Evolutionary conservation across 2,113 vertebrate genomes (phyloP), one percentile per base, ranked within the genome.

Genomic region (Coreoperca whiteheadi): DNA sequence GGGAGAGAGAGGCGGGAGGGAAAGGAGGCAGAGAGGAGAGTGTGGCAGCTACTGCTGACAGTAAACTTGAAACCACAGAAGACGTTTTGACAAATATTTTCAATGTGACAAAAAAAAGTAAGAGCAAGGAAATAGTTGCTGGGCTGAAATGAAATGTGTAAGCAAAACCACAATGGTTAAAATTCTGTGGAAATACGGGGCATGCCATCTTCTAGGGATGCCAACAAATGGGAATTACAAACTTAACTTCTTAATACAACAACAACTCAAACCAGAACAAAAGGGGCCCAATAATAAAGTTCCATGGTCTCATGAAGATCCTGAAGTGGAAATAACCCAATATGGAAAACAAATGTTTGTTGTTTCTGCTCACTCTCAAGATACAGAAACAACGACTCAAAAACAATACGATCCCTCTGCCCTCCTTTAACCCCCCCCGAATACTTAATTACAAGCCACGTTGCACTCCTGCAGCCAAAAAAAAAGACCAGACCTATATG

Each of bases 21-120:
- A 63, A 39, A 48, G 37, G 48, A 88, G 56, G 83, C 75, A 86
- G 72, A 75, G 67, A 53, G 64, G 41, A 74, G 75, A 84, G 66
- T 71, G 85, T 70, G 73, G 70, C 78, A 85, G 82, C 77, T 60
- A 75, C 79, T 69, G 77, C 77, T 89, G 84, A 89, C 89, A 85
- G 81, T 84, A 77, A 89, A 86, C 48, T 91, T 85, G 85, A 92
- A 83, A 64, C 71, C 56, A 75, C 76, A 76, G 71, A 90, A 81
- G 83, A 91, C 85, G 78, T 85, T 89, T 83, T 57, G 73, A 71
- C 75, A 64, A 82, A 68, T 37, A 80, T 86, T 86, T 90, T 91
- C 72, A 82, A 72, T 80, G 69, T 76, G 85, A 84, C 68, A 85
- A 34, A 79, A 83, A n/a, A 85, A 81, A 79, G 65, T 56, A 54